phyloP scores from a whole-genome alignment of 2,888 invertebrate genomes.

The Cryptus armator region DNA sequence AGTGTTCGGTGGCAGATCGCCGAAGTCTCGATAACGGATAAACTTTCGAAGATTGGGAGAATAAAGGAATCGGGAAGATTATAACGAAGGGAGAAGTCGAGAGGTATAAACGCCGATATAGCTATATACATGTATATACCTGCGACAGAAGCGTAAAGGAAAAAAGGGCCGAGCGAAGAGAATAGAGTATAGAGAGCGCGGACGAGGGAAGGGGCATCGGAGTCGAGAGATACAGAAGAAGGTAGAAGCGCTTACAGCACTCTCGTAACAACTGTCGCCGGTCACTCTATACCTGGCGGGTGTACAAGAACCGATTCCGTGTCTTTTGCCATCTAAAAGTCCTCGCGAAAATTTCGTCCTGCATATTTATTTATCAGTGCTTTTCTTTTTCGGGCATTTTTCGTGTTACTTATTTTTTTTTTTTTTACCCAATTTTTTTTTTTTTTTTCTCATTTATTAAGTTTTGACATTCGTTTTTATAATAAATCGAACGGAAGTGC shows the following conservation, averaged over 20 bases:
- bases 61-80: conserved; percentile 12
- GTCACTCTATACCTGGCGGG: conserved; percentile 64
- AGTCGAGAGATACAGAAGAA: conserved; percentile 72
- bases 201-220: conserved; percentile 60
- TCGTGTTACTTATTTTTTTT: conserved; percentile 38
- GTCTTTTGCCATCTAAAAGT: neutral
- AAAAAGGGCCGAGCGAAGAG: conserved; percentile 70
- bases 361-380: conserved; percentile 22
- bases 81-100: conserved; percentile 44
- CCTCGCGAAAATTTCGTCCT: conserved; percentile 21
- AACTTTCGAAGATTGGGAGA: too few species aligned
- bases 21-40: neutral
- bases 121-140: conserved; percentile 44
- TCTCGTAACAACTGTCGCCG: conserved; percentile 72
- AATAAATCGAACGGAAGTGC: neutral
- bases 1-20: neutral
- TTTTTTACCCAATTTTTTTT: conserved; percentile 2
- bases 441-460: neutral
- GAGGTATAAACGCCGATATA: conserved; percentile 34
- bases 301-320: conserved; percentile 39
- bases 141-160: conserved; percentile 56
- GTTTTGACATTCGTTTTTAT: neutral
- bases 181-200: conserved; percentile 17
- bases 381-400: conserved; percentile 35
- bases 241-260: conserved; percentile 66